A percentile compares a stretch with the other conserved stretches of the same genome.
Conservation (phyloP, 2,888 invertebrate genomes). For the Orgyia antiqua region DNA sequence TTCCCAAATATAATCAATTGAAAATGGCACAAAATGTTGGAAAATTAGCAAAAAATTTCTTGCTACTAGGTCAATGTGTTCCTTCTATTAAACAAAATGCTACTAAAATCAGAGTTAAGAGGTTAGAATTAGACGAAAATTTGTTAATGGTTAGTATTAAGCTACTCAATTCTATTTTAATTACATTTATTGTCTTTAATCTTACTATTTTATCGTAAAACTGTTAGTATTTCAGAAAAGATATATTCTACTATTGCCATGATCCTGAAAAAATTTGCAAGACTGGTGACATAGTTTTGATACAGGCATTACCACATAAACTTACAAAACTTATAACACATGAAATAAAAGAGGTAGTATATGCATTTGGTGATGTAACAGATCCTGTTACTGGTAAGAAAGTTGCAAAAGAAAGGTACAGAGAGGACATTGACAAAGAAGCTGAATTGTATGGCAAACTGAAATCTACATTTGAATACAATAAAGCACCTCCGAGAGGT, state of each 20-base stretch:
- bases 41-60: slow-evolving; percentile 66
- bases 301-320: slow-evolving; percentile 84
- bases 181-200: background rate
- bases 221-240: slow-evolving; percentile 86
- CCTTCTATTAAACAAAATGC: slow-evolving; percentile 88
- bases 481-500: slow-evolving; percentile 87
- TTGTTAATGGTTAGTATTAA: slow-evolving; percentile 85
- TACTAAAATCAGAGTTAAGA: slow-evolving; percentile 86
- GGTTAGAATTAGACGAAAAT: slow-evolving; percentile 85
- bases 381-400: slow-evolving; percentile 91
- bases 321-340: slow-evolving; percentile 88
- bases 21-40: slow-evolving; percentile 59
- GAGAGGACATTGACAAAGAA: slow-evolving; percentile 84
- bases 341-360: slow-evolving; percentile 87
- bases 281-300: slow-evolving; percentile 89
- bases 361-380: slow-evolving; percentile 89
- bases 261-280: slow-evolving; percentile 88
- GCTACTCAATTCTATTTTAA: no score
- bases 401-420: slow-evolving; percentile 83
- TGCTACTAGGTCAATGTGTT: slow-evolving; percentile 87
- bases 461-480: slow-evolving; percentile 84
- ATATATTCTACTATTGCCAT: slow-evolving; percentile 84
- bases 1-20: no score
- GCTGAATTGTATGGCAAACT: slow-evolving; percentile 84
- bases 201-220: background rate